Percentiles rank a stretch among this genome's conserved stretches.
These are phyloP conservation scores for Halcyon malimbica DNA, from an alignment of 2,113 vertebrate genomes.

Conservation along the genomic window DNA sequence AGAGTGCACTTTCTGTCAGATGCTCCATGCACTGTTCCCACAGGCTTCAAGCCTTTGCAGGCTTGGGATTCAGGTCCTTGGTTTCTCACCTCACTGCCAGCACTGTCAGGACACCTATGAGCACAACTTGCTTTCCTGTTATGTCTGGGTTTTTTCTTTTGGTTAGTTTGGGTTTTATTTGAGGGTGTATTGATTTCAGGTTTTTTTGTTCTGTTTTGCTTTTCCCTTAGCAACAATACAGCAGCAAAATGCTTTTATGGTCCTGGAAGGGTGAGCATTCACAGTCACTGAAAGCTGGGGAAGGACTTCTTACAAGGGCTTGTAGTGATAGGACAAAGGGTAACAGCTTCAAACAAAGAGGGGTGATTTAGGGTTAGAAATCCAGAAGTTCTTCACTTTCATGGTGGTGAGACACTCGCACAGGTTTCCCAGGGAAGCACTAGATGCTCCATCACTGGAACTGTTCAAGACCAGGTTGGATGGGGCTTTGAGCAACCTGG, in stretches of 20 bases:
- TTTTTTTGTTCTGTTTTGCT: background rate
- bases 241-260: background rate
- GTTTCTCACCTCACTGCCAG: background rate
- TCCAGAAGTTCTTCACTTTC: no score
- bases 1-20: slow-evolving; percentile 12
- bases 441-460: no score
- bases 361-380: no score
- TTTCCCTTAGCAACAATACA: background rate
- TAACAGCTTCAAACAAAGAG: no score
- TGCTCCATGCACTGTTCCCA: background rate
- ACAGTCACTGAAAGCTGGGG: no score
- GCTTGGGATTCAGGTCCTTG: background rate
- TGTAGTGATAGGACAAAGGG: no score
- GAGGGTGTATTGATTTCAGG: fast-evolving
- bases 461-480: no score
- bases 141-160: background rate
- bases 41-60: background rate
- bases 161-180: no score
- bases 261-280: background rate
- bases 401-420: no score
- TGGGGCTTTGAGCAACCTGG: no score
- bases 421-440: no score
- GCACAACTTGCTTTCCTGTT: background rate
- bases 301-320: no score
- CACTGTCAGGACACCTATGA: background rate